Conservation (phyloP, 2,888 invertebrate species). For the Nowickia ferox region DNA sequence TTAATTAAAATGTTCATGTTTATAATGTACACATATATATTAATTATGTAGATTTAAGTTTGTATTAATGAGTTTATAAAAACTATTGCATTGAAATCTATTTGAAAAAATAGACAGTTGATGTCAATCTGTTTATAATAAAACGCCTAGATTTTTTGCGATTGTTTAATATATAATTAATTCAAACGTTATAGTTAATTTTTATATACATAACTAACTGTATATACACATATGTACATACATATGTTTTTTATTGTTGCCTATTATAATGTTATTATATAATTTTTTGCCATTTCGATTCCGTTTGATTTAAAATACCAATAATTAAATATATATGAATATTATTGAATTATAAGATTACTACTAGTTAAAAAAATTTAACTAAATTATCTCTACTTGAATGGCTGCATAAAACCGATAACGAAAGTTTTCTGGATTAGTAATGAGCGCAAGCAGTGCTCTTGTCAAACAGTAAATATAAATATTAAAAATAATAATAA, state of each 20-base stretch:
- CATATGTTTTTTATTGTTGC: neutral
- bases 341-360: neutral
- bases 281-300: conserved; percentile 35
- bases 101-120: conserved; percentile 34
- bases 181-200: conserved; percentile 60
- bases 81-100: neutral
- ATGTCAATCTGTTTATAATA: conserved; percentile 26
- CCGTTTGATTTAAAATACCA: conserved; percentile 63
- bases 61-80: neutral
- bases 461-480: no score
- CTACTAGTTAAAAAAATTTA: neutral
- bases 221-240: no score
- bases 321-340: conserved; percentile 46
- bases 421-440: no score
- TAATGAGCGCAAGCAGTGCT: no score
- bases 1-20: conserved; percentile 60
- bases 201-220: neutral
- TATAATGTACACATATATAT: conserved; percentile 17
- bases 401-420: neutral
- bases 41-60: conserved; percentile 39
- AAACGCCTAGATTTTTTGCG: neutral
- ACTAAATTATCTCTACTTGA: neutral
- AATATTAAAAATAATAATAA: no score
- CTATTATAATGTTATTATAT: conserved; percentile 10
- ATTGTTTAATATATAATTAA: conserved; percentile 56